Evolutionary conservation across 2,797 vertebrate genomes (phyloP), one percentile per base, ranked within the genome.

Genomic region (Coccyzus lansbergi): DNA sequence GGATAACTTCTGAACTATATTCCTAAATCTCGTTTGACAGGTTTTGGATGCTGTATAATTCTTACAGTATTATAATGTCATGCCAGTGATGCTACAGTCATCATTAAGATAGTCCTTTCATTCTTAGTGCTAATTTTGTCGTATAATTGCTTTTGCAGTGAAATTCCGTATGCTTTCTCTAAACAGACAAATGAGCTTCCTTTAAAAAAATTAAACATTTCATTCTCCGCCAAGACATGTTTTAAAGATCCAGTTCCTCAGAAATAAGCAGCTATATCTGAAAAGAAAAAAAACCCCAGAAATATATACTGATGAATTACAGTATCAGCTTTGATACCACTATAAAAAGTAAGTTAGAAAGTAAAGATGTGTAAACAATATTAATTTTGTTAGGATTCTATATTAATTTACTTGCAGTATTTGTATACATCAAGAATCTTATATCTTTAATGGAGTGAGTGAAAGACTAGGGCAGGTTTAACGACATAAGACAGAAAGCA

Each of bases 1-100:
- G 92, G 93, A 97, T 97, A 96, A 96, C 95, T 98, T 97, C 96
- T 96, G 93, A 97, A 97, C 97, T 97, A 69, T 96, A 94, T 95
- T 97, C 94, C 94, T 98, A 98, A 98, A 98, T 98, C 97, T 97
- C 83, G 83, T 97, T 95, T 97, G 97, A 97, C 97, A 97, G 96
- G 67, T 97, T 98, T 97, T 97, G 95, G 96, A 97, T 97, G 96
- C 94, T 95, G 86, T 95, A 76, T 96, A 96, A 97, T 97, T 97
- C 93, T 96, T 95, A 94, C 83, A 92, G 86, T 90, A 94, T 96
- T 96, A 97, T 87, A 95, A 92, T 97, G 90, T 97, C 87, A 92
- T 5, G n/a, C 44, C 92, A 75, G 44, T 81, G 88, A 77, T 95
- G 52, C 90, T 69, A 72, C 55, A 93, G 56, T 87, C 78, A 87